A percentile compares a stretch with the other conserved stretches of the same genome.
Conservation (phyloP, 2,888 invertebrate genomes). For the Iphiclides podalirius region DNA sequence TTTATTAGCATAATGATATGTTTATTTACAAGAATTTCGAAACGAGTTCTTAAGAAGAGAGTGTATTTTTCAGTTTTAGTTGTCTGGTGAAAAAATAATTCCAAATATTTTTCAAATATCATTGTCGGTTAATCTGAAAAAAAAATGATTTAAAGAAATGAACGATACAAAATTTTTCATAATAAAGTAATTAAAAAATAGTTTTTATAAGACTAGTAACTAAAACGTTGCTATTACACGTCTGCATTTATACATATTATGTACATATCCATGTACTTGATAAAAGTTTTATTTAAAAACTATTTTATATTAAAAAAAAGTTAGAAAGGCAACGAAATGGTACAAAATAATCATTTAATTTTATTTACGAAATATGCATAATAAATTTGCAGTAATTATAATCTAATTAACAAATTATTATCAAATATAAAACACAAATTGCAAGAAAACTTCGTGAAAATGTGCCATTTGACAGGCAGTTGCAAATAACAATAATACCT, state of each 20-base stretch:
- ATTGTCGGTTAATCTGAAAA: no score
- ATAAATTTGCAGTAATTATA: conserved; percentile 1
- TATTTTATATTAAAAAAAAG: not conserved
- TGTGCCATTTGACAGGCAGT: conserved; percentile 70
- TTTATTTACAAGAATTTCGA: not conserved
- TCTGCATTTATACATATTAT: no score
- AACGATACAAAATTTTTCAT: no score
- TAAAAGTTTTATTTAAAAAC: no score
- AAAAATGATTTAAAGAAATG: no score
- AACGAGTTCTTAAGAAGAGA: no score
- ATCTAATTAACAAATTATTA: not conserved
- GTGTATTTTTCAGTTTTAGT: not conserved
- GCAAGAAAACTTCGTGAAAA: conserved; percentile 30
- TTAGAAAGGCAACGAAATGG: conserved; percentile 37
- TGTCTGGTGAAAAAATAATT: no score
- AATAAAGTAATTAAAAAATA: no score
- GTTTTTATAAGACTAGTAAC: no score
- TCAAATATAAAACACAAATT: not conserved
- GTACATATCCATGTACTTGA: no score
- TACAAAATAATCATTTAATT: conserved; percentile 60
- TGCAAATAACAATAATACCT: conserved; percentile 33
- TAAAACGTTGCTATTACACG: no score
- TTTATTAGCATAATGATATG: conserved; percentile 18
- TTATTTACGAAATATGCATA: conserved; percentile 13
- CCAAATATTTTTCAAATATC: no score